Conservation (phyloP, 1,140 invertebrate species). For the Diorhabda elongata region DNA sequence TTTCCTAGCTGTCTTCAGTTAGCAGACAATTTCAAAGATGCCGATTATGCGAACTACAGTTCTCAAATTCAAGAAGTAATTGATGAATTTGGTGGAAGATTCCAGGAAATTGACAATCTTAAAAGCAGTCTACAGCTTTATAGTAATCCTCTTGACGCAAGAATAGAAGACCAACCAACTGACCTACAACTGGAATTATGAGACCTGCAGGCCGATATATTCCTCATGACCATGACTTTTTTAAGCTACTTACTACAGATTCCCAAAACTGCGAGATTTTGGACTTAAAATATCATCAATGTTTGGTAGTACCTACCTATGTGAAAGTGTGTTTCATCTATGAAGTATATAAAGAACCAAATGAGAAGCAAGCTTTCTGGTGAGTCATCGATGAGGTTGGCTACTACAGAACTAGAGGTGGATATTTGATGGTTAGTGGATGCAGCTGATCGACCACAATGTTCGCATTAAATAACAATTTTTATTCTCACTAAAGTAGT, state of each 20-base stretch:
- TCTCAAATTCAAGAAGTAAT: conserved; percentile 16
- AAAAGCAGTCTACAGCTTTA: not conserved
- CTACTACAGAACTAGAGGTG: not conserved
- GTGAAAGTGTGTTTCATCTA: not conserved
- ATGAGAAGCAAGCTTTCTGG: not conserved
- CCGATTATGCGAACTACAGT: conserved; percentile 10
- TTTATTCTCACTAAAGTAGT: no score
- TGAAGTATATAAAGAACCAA: not conserved
- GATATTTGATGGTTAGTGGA: not conserved
- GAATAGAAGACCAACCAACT: not conserved
- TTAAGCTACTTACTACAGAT: not conserved
- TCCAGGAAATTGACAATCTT: conserved; percentile 15
- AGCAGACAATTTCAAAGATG: conserved; percentile 7
- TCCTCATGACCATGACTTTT: not conserved
- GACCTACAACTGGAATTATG: not conserved
- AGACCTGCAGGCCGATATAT: not conserved
- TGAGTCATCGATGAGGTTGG: not conserved
- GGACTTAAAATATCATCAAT: not conserved
- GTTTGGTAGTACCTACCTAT: not conserved
- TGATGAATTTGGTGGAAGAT: conserved; percentile 17
- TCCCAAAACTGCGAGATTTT: not conserved
- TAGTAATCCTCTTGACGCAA: not conserved
- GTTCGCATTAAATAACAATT: not conserved
- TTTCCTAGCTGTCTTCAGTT: conserved; percentile 14
- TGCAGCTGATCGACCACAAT: not conserved